These are phyloP conservation scores for Xestia rhomboidea DNA, from an alignment of 2,888 invertebrate genomes.

Conservation along the genomic window DNA sequence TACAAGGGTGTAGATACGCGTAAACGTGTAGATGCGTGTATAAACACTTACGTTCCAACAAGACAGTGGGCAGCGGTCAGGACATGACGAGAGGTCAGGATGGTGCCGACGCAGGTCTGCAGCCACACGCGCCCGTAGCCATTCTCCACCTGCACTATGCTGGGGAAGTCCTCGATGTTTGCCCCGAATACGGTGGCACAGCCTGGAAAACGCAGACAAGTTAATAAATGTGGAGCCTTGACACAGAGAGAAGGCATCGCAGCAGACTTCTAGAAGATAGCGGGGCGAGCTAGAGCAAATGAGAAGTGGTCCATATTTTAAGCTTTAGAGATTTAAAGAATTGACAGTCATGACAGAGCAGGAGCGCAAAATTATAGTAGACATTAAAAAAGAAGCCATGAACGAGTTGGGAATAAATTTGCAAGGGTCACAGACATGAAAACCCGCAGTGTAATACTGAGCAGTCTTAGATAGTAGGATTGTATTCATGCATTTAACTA, in stretches of 20 bases:
- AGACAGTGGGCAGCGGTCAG: constrained; percentile 63
- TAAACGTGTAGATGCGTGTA: too few relatives aligned
- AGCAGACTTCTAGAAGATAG: background rate
- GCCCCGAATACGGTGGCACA: constrained; percentile 50
- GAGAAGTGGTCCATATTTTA: background rate
- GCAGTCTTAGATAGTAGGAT: background rate
- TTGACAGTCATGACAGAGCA: background rate
- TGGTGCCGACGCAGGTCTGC: constrained; percentile 59
- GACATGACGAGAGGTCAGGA: constrained; percentile 55
- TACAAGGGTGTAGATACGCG: background rate
- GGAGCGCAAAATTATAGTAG: background rate
- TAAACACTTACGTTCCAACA: constrained; percentile 43
- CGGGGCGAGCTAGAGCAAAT: background rate
- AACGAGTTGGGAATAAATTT: background rate
- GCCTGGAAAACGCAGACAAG: constrained; percentile 15
- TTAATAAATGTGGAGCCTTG: background rate
- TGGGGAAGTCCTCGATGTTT: constrained; percentile 66
- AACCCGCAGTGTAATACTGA: background rate
- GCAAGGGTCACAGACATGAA: background rate
- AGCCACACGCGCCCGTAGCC: constrained; percentile 50
- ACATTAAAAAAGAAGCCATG: background rate
- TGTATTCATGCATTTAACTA: background rate
- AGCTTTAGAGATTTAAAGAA: background rate
- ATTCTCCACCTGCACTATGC: constrained; percentile 77
- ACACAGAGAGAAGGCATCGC: background rate